Base-by-base conservation (phyloP, 2,113 vertebrate species). In the Onychostruthus taczanowskii region DNA sequence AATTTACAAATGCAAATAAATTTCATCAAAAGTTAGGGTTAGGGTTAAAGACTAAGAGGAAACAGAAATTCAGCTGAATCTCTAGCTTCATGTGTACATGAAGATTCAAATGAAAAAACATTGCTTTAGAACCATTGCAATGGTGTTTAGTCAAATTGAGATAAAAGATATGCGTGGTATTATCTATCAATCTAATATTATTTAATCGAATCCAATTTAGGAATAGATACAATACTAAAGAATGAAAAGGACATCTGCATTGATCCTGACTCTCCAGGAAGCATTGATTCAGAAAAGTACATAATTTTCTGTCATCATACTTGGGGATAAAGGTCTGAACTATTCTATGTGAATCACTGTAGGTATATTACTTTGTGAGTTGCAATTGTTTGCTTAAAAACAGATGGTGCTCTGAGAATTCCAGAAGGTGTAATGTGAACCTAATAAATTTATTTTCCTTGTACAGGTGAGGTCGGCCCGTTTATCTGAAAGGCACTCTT, bases 351-450 rank as follows among this genome's bases (percentile, higher is more conserved):
- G 83, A 94, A 93, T 85, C 87, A 77, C 50, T 74, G 50, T 59
- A 79, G 55, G 59, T 88, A 41, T 59, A 49, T 73, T 67, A 27
- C 79, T 81, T 77, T 33, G 88, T 81, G 79, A 90, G 50, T 64
- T 90, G 72, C 52, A 90, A 50, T 83, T 93, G 67, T 95, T 95
- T 84, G 43, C 72, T 90, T 93, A 86, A 91, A 93, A 95, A 23
- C 67, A 95, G 84, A 74, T 67, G 82, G 50, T 88, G 50, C 37
- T 83, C 33, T 63, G 46, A 82, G 37, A 68, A 69, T 85, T 93
- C 39, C 72, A 70, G 55, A 79, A 89, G 83, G 55, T 67, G 24
- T 44, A 59, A 47, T 1, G 7, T 27, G 63, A 55, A 72, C 35
- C 8, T 68, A 70, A 91, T 90, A 47, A 23, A 52, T 5, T 55